Evolutionary conservation across 2,113 vertebrate species (phyloP).

Genomic region (Megaleporinus macrocephalus): DNA sequence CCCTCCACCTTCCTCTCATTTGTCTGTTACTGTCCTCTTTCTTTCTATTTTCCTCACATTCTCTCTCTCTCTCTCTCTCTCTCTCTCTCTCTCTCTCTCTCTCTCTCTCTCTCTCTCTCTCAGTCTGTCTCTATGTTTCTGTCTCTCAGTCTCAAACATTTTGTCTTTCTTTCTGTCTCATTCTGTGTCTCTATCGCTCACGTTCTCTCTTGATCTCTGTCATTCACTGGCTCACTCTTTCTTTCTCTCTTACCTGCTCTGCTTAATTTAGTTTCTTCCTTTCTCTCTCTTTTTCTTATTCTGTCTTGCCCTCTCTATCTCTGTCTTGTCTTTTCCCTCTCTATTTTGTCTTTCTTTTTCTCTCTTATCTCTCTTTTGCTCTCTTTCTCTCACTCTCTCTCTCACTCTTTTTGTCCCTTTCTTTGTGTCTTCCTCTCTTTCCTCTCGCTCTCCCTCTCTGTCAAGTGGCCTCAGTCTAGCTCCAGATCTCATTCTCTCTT

Average conservation of each 20-base stretch:
- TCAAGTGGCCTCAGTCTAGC: background rate
- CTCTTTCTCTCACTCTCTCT: background rate
- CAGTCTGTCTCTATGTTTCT: background rate
- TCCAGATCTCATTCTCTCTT: background rate
- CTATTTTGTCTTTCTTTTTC: background rate
- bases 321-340: constrained; percentile 7
- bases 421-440: background rate
- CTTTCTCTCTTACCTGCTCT: background rate
- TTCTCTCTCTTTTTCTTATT: background rate
- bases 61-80: constrained; percentile 10
- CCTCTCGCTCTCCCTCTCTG: background rate
- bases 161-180: background rate
- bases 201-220: no score
- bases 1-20: no score
- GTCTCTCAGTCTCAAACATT: no score
- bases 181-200: background rate
- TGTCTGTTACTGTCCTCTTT: no score
- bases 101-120: background rate
- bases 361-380: no score
- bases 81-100: background rate
- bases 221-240: background rate
- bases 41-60: background rate
- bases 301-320: background rate
- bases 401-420: background rate
- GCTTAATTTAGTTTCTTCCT: background rate